Evolutionary conservation across 2,797 vertebrate genomes (phyloP), one percentile per base, ranked within the genome.

Genomic region (Liasis olivaceus): DNA sequence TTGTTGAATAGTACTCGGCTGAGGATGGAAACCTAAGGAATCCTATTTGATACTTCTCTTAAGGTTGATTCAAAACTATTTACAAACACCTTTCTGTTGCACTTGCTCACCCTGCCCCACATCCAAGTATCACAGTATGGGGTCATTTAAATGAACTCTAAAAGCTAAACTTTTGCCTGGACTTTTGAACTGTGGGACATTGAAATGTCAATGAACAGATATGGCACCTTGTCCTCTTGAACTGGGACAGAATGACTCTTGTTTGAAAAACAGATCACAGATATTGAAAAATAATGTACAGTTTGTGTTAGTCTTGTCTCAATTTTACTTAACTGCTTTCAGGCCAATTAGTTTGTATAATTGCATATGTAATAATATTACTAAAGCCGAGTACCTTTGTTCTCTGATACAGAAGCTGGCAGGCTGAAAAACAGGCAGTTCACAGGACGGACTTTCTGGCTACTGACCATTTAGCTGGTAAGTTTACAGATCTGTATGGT

Each of bases 401-500:
- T 85, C 1, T 85, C 88, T 95, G 24, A 95, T 91, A 98, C 98
- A 98, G 98, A 99, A 99, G 98, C 99, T 99, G 99, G 99, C 99
- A 99, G 99, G 99, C 99, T 99, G 98, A 99, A 98, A 97, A 96
- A 98, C 98, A 96, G 98, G 97, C 98, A 98, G 98, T 98, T 98
- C 98, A 99, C 99, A 98, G 99, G 99, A 99, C 99, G 99, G 99
- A 99, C 99, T 98, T 99, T 98, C 99, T 99, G 99, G 99, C 99
- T 99, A 99, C 98, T 99, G 99, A 99, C 99, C 99, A 98, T 98
- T 99, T 99, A 98, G 99, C 99, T 99, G 99, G 99, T 99, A 98
- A 99, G 99, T 97, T 95, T 95, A 92, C 20, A 89, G 11, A 86
- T 86, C 26, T 31, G 13, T 69, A 5, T 24, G 47, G 42, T 63